Base-by-base conservation (phyloP, 2,797 vertebrate species). In the Limosa lapponica region DNA sequence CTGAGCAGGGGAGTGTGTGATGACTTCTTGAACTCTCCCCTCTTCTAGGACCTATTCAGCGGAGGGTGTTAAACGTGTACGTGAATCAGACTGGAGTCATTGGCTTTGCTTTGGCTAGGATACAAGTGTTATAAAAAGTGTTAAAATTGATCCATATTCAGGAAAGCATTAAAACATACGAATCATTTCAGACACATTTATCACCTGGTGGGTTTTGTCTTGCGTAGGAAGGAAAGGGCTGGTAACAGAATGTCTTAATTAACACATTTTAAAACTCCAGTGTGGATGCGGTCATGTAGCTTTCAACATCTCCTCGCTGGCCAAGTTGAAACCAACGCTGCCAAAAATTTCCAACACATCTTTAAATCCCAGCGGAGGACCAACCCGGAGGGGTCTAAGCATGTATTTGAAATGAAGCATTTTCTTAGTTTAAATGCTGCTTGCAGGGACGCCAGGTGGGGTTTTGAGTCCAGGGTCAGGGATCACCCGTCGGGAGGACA, bases 191-290 rank as follows among this genome's bases (percentile, higher is more conserved):
- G 89, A 72, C 89, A 87, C 10, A 3, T 95, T 91, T 92, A 72
- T 78, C 91, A 94, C 82, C 77, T n/a, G 0, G 69, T 87, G 79
- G 92, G 91, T 90, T 95, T 95, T 96, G 94, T 82, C 82, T 88
- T 72, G 92, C 2, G 24, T 95, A 90, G 95, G 95, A 95, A 91
- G 94, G 85, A 88, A 93, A 82, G 79, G 75, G 65, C 27, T 96
- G 79, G 69, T 84, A 93, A 88, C 92, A 94, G 87, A 96, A 93
- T 90, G 91, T 92, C 93, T 96, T 84, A 65, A 93, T 88, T 91
- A 96, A 93, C 95, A 96, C 87, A 36, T 95, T 93, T 95, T 89
- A 94, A 65, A 96, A 41, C 87, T 94, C 87, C 72, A 55, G 36
- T 7, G 77, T 88, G 91, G 93, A 88, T 90, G 90, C 54, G 79